Evolutionary conservation across 2,113 vertebrate genomes (phyloP).

Genomic region (Tonatia bakeri): DNA sequence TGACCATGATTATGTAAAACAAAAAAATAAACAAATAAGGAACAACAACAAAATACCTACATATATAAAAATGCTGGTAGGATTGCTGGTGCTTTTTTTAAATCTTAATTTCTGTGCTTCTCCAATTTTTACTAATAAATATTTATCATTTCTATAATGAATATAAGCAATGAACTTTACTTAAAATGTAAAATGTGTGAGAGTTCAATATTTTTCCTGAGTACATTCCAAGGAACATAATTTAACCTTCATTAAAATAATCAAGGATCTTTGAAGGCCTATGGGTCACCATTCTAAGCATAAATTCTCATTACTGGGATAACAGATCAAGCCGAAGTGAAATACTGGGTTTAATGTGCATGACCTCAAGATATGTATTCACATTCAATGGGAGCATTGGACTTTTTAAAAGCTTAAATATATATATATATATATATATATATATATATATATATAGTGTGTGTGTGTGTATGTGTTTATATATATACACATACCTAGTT

Average conservation of each 20-base stretch:
- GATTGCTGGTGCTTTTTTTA: background rate
- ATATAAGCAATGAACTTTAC: background rate
- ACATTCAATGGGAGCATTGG: background rate
- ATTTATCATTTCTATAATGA: background rate
- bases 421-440: background rate
- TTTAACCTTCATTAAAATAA: background rate
- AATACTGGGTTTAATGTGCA: background rate
- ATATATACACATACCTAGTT: background rate
- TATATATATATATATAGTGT: too few relatives aligned
- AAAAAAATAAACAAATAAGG: background rate
- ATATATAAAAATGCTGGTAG: background rate
- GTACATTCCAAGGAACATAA: background rate
- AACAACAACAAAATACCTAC: background rate
- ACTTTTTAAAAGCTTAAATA: background rate
- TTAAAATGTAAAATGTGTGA: background rate
- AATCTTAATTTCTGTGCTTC: background rate
- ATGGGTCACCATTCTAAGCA: background rate
- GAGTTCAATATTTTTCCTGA: background rate
- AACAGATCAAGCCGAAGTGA: background rate
- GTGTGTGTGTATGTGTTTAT: too few relatives aligned
- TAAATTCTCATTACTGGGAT: background rate
- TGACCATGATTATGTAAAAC: background rate
- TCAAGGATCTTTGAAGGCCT: background rate
- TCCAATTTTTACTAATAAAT: background rate
- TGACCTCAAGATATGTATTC: background rate